These are phyloP conservation scores for Austrolebias charrua DNA, from an alignment of 2,797 vertebrate genomes.

Conservation along the genomic window DNA sequence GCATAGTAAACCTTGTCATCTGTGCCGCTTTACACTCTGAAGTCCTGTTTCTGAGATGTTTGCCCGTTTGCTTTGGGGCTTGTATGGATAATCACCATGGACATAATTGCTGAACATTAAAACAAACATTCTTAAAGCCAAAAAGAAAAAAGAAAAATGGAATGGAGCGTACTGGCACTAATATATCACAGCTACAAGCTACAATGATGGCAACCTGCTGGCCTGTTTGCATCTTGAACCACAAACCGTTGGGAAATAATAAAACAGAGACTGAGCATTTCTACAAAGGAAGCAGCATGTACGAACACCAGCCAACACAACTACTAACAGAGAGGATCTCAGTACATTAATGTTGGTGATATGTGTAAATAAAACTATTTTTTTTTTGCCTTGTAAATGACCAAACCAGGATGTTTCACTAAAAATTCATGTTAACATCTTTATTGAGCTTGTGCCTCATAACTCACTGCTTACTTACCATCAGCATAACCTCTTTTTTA, in stretches of 20 bases:
- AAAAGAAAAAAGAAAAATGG: conserved; percentile 45
- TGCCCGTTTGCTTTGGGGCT: conserved; percentile 93
- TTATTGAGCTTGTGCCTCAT: conserved; percentile 88
- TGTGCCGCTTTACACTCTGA: conserved; percentile 96
- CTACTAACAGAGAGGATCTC: conserved; percentile 90
- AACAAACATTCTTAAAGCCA: conserved; percentile 59
- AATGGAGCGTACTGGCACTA: conserved; percentile 93
- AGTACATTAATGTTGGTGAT: conserved; percentile 79
- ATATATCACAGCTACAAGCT: conserved; percentile 85
- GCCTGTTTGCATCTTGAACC: conserved; percentile 90
- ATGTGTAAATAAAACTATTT: conserved; percentile 97
- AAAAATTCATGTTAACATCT: conserved; percentile 91
- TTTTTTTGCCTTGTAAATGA: conserved; percentile 91
- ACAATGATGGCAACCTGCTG: conserved; percentile 86
- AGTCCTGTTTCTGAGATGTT: conserved; percentile 97
- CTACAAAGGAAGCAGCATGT: conserved; percentile 83
- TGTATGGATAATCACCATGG: conserved; percentile 91
- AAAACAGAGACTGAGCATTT: conserved; percentile 76
- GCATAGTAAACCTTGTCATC: conserved; percentile 94
- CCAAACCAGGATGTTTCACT: conserved; percentile 83
- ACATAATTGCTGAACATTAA: conserved; percentile 88
- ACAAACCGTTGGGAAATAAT: conserved; percentile 63
- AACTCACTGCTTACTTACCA: conserved; percentile 91
- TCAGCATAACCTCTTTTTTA: conserved; percentile 85
- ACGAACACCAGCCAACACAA: conserved; percentile 75